phyloP scores from a whole-genome alignment of 2,113 vertebrate genomes.

The Otolemur garnettii region DNA sequence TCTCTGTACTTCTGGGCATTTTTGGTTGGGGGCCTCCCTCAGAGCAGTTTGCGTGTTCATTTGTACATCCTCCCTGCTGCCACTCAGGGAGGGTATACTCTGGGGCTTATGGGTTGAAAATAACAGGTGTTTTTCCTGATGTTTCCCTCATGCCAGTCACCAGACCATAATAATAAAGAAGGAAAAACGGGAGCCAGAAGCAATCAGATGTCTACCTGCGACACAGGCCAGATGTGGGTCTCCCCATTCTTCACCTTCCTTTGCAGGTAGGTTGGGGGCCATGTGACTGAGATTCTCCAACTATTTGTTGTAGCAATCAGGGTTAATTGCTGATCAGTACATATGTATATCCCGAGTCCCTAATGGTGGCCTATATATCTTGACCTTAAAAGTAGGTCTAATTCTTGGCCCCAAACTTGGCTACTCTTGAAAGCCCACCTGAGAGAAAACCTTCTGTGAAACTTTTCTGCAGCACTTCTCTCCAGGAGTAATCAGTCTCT shows the following conservation, averaged over 20 bases:
- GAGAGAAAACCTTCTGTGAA: not conserved
- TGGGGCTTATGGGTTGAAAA: not conserved
- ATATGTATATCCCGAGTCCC: not conserved
- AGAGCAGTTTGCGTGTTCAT: not conserved
- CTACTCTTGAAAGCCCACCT: not conserved
- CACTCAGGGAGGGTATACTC: not conserved
- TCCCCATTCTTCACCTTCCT: not conserved
- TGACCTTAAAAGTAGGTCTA: not conserved
- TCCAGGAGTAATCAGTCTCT: not conserved
- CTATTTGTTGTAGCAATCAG: not conserved
- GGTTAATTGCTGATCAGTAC: not conserved
- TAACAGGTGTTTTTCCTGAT: not conserved
- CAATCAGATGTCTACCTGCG: fast-evolving
- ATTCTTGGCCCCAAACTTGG: not conserved
- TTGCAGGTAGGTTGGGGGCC: not conserved
- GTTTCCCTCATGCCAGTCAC: not conserved
- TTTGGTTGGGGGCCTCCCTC: not conserved
- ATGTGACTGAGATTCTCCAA: not conserved
- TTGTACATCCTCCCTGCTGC: too few species aligned
- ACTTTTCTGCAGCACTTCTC: not conserved
- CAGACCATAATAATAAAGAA: not conserved
- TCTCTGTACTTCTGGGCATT: not conserved
- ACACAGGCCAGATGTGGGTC: fast-evolving
- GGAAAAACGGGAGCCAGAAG: not conserved
- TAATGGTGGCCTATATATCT: not conserved